Conservation (phyloP, 2,113 vertebrate species). For the Melanocharis versteri region DNA sequence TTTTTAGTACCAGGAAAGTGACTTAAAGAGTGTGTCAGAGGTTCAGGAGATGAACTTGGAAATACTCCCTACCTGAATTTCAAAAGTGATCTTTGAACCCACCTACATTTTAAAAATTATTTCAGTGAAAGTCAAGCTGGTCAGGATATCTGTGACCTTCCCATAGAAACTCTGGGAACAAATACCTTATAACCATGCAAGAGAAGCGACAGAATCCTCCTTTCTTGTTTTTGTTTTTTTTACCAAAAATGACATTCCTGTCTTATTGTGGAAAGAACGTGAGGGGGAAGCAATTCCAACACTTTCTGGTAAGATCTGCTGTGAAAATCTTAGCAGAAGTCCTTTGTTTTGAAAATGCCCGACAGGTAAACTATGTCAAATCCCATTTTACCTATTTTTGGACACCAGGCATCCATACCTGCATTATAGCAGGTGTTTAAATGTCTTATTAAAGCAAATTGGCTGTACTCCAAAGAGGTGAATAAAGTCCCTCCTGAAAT, state of each 20-base stretch:
- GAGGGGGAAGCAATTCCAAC: neutral
- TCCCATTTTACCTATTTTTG: neutral
- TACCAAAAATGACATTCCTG: neutral
- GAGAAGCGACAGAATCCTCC: neutral
- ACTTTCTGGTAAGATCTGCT: neutral
- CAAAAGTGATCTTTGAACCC: neutral
- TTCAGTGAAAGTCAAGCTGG: neutral
- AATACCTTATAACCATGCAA: neutral
- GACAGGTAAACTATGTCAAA: neutral
- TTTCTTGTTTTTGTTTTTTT: neutral
- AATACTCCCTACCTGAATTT: neutral
- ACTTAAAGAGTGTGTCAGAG: neutral
- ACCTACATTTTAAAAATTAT: neutral
- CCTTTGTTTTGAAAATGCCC: neutral
- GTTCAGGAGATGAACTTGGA: neutral
- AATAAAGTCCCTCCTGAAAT: neutral
- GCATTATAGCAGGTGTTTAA: neutral
- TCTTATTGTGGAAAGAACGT: neutral
- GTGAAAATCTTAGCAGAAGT: neutral
- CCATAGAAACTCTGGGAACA: neutral
- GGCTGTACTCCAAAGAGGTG: neutral
- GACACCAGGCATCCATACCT: neutral
- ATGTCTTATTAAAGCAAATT: neutral
- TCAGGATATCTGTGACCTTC: neutral
- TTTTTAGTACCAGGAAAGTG: neutral